Evolutionary conservation across 2,888 invertebrate genomes (phyloP).

Genomic region (Carterocephalus palaemon): DNA sequence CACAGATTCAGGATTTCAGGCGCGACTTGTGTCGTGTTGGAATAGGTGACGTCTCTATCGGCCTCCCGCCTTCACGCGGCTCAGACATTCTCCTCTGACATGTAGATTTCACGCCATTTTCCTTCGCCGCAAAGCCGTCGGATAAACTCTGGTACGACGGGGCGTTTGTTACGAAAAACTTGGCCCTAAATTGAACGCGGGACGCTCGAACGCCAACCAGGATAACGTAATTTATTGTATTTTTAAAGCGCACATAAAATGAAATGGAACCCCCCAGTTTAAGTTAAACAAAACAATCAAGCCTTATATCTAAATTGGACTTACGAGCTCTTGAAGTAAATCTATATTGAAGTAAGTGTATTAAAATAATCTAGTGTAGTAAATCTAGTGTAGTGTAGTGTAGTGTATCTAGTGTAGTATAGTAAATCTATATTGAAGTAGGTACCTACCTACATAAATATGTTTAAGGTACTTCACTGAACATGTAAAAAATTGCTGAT

Average conservation of each 20-base stretch:
- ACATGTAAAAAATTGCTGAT: too few species aligned
- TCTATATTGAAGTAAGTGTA: too few species aligned
- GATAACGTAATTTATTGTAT: conserved; percentile 24
- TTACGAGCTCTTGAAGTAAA: too few species aligned
- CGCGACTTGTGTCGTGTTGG: conserved; percentile 1
- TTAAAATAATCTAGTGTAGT: too few species aligned
- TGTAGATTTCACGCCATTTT: conserved; percentile 25
- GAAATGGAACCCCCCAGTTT: conserved; percentile 5
- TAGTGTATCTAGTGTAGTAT: too few species aligned
- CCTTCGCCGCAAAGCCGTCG: conserved; percentile 24
- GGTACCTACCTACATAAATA: too few species aligned
- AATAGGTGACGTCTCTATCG: conserved; percentile 18
- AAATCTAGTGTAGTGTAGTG: too few species aligned
- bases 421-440: too few species aligned
- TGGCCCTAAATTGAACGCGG: conserved; percentile 23
- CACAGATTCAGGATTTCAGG: not conserved
- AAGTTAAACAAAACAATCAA: not conserved
- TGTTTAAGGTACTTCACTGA: too few species aligned
- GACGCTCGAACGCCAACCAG: conserved; percentile 20
- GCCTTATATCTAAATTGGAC: too few species aligned
- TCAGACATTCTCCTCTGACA: conserved; percentile 22
- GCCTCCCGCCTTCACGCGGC: conserved; percentile 14
- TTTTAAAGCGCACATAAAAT: conserved; percentile 23
- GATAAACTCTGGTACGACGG: conserved; percentile 22
- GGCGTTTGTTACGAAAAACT: conserved; percentile 22